phyloP scores from a whole-genome alignment of 2,888 invertebrate genomes.

The Hirtodrosophila histrioides region DNA sequence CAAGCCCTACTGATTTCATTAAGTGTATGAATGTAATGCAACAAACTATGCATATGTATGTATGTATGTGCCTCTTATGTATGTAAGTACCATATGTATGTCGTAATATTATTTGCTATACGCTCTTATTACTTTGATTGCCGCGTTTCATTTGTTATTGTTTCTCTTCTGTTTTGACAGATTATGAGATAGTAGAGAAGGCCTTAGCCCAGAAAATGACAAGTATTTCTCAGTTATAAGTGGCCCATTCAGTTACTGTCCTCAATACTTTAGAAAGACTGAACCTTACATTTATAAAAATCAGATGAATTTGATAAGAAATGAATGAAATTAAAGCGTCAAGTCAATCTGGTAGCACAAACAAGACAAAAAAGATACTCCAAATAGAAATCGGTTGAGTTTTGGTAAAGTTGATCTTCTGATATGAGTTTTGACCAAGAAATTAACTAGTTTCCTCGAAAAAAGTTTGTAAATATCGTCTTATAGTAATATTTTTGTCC shows the following conservation, averaged over 20 bases:
- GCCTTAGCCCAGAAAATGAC: slow-evolving; percentile 37
- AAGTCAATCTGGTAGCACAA: no score
- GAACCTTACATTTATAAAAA: background rate
- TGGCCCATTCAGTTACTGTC: slow-evolving; percentile 9
- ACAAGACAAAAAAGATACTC: no score
- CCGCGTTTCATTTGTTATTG: slow-evolving; percentile 26
- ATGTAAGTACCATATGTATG: slow-evolving; percentile 5
- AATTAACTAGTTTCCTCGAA: no score
- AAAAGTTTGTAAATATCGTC: no score
- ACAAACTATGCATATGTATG: slow-evolving; percentile 20
- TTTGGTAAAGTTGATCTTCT: no score
- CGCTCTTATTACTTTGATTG: slow-evolving; percentile 23
- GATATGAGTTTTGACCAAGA: no score
- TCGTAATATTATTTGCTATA: slow-evolving; percentile 23
- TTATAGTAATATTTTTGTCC: no score
- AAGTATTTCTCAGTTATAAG: slow-evolving; percentile 12
- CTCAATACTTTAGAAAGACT: slow-evolving; percentile 2
- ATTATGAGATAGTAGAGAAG: slow-evolving; percentile 38
- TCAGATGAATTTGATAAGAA: no score
- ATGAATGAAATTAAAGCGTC: no score
- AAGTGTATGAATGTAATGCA: slow-evolving; percentile 36
- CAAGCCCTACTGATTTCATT: slow-evolving; percentile 41
- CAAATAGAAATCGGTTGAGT: no score
- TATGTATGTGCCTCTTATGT: background rate
- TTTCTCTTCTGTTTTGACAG: slow-evolving; percentile 35